Evolutionary conservation across 2,888 invertebrate genomes (phyloP), one percentile per base, ranked within the genome.

Genomic region (Lasioglossum leucozonium): DNA sequence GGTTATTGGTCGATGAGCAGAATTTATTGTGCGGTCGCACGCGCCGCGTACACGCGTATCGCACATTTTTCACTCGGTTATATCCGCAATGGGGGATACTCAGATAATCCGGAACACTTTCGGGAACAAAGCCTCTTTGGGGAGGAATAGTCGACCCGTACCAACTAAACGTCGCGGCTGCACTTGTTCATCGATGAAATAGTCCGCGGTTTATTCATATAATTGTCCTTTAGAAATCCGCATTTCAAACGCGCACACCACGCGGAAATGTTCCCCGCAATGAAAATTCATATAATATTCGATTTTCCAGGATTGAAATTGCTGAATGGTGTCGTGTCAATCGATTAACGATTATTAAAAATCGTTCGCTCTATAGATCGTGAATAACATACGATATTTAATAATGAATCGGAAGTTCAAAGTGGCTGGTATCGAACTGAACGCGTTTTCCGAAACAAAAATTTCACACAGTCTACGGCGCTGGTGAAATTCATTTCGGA

Each of bases 51-150:
- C 75, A 71, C 74, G 65, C 78, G 62, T 73, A 79, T 72, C 86
- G 47, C 71, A 47, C 76, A 89, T 89, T 89, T 89, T 89, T 88
- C 88, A 86, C 73, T 69, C 71, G 34, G 75, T 78, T 81, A 78
- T 78, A 67, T 78, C 71, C 67, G 72, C 51, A 37, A 42, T 40
- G 40, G 26, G 72, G 81, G 55, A 72, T 72, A 78, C 72, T 81
- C 74, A 69, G 44, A 87, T 86, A 88, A 81, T 79, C 79, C 80
- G 65, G 47, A 58, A 55, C 75, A 72, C 65, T 72, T 72, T 72
- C 18, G 40, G 11, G 71, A 47, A 69, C 44, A 26, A 78, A 78
- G 44, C 51, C 84, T 71, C 73, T 84, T 51, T 51, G 58, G 51
- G 42, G 42, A 65, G 37, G 51, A 71, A 78, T 62, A 16, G 34